These are phyloP conservation scores for Eupithecia vulgata DNA, from an alignment of 2,888 invertebrate species.

Conservation along the genomic window DNA sequence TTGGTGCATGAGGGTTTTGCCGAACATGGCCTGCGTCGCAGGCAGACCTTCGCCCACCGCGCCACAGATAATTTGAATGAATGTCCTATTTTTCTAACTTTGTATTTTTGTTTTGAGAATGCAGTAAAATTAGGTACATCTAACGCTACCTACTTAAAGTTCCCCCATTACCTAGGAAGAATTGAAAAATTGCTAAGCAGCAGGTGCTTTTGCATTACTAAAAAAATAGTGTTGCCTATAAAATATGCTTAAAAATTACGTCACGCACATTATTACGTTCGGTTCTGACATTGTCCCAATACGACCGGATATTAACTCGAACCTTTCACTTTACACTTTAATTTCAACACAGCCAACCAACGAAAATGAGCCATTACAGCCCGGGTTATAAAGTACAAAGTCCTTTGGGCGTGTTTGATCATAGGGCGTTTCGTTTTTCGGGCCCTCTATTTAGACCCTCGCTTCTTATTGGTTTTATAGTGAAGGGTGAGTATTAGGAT, in stretches of 20 bases:
- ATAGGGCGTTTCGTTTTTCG: conserved; percentile 70
- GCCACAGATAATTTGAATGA: neutral
- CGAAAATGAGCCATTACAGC: conserved; percentile 45
- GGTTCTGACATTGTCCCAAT: conserved; percentile 24
- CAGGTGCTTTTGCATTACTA: conserved; percentile 2
- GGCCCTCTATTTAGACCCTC: conserved; percentile 67
- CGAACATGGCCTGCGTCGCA: too few relatives aligned
- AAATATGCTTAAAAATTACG: conserved; percentile 14
- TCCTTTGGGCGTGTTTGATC: conserved; percentile 44
- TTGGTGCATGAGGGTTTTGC: too few relatives aligned
- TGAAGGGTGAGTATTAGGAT: conserved; percentile 72
- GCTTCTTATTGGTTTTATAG: conserved; percentile 79
- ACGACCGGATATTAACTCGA: conserved; percentile 49
- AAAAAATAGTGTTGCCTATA: neutral
- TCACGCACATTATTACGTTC: conserved; percentile 13
- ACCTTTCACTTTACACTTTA: conserved; percentile 64
- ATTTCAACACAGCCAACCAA: conserved; percentile 47
- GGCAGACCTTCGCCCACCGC: too few relatives aligned
- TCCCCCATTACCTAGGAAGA: too few relatives aligned
- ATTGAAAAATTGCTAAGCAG: too few relatives aligned
- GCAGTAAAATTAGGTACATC: too few relatives aligned
- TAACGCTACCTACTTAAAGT: too few relatives aligned
- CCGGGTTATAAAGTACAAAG: conserved; percentile 45
- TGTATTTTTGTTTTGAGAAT: neutral
- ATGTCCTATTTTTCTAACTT: neutral